phyloP scores from a whole-genome alignment of 1,140 invertebrate genomes.

The Vanessa tameamea region DNA sequence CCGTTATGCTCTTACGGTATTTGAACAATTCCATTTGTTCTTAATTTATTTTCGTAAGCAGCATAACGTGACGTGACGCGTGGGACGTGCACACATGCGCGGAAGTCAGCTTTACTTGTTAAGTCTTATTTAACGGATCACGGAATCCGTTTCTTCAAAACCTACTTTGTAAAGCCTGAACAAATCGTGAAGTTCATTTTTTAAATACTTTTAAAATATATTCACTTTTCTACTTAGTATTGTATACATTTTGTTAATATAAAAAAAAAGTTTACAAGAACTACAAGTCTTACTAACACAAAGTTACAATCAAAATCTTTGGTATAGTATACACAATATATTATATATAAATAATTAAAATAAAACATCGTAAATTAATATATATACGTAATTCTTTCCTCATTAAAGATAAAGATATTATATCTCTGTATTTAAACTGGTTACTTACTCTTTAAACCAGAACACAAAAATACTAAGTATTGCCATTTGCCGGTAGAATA shows the following conservation, averaged over 20 bases:
- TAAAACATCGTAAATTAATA: too few relatives aligned
- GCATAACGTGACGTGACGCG: slow-evolving; percentile 52
- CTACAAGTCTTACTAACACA: too few relatives aligned
- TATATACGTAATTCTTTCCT: too few relatives aligned
- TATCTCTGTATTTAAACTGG: too few relatives aligned
- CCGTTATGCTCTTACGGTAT: slow-evolving; percentile 24
- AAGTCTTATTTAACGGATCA: slow-evolving; percentile 75
- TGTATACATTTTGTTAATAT: slow-evolving; percentile 1
- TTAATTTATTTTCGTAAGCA: slow-evolving; percentile 43
- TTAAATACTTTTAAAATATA: neutral
- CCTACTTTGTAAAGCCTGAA: slow-evolving; percentile 20
- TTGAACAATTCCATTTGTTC: slow-evolving; percentile 33
- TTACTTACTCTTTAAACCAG: too few relatives aligned
- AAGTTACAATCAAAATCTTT: too few relatives aligned
- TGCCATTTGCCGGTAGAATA: too few relatives aligned
- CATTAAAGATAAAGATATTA: too few relatives aligned
- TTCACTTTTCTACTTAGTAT: slow-evolving; percentile 7
- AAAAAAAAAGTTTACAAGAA: neutral
- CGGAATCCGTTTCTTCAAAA: slow-evolving; percentile 67
- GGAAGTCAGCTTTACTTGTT: slow-evolving; percentile 69
- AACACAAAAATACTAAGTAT: too few relatives aligned
- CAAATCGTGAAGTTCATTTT: slow-evolving; percentile 2
- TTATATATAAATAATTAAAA: too few relatives aligned
- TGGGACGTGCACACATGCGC: slow-evolving; percentile 62
- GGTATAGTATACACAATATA: too few relatives aligned